Percentiles rank a stretch among this genome's conserved stretches.
Conservation (phyloP, 2,797 vertebrate species). For the Pantherophis vulpinus region DNA sequence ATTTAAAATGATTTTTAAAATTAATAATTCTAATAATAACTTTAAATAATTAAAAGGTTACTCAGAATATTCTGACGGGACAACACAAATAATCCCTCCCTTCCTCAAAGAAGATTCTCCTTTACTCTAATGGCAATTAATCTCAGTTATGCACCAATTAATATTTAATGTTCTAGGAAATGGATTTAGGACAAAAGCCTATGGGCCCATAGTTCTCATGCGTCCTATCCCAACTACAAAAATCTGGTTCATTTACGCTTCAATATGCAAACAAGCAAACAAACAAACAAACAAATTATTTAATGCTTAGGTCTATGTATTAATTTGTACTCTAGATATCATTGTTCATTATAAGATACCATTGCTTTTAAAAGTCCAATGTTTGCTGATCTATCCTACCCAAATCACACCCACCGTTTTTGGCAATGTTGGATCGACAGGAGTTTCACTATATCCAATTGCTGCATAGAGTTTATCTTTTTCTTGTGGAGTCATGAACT, state of each 20-base stretch:
- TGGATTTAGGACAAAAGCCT: background rate
- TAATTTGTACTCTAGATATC: background rate
- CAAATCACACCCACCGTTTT: constrained; percentile 81
- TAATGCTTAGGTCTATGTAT: background rate
- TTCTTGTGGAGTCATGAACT: constrained; percentile 86
- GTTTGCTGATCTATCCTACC: background rate
- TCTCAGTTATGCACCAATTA: background rate
- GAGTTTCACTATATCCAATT: constrained; percentile 94
- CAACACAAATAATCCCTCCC: background rate
- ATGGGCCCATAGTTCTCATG: background rate
- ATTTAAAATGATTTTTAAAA: background rate
- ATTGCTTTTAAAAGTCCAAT: background rate
- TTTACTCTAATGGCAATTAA: background rate
- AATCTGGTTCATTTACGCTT: background rate
- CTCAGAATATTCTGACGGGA: background rate
- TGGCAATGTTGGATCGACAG: constrained; percentile 90
- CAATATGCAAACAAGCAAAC: background rate
- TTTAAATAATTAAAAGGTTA: background rate
- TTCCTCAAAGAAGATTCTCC: background rate
- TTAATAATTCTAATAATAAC: background rate
- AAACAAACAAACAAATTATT: background rate
- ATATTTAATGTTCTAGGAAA: background rate
- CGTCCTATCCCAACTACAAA: background rate
- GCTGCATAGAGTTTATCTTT: constrained; percentile 94
- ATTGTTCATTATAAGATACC: background rate